These are phyloP conservation scores for Trematomus loennbergii DNA, from an alignment of 2,113 vertebrate species.

Conservation along the genomic window DNA sequence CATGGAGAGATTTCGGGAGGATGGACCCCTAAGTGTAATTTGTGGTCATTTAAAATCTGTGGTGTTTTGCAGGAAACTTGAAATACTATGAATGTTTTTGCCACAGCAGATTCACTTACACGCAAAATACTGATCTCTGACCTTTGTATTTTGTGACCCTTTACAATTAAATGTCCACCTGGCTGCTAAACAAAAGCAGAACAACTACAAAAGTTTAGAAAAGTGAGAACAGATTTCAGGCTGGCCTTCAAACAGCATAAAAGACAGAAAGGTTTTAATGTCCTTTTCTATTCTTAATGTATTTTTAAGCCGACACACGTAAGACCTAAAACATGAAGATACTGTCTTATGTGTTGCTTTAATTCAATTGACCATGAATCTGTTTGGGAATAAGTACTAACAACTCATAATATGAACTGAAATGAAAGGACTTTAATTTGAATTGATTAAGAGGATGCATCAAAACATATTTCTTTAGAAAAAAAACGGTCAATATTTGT, in stretches of 20 bases:
- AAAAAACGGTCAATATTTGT: not conserved
- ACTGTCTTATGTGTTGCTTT: not conserved
- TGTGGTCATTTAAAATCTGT: not conserved
- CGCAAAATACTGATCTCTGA: not conserved
- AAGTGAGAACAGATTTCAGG: not conserved
- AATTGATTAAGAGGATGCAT: not conserved
- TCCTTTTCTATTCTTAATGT: not conserved
- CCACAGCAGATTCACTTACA: not conserved
- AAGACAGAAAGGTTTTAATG: not conserved
- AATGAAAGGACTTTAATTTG: not conserved
- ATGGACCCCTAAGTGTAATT: not conserved
- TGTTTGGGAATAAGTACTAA: not conserved
- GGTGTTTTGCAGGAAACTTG: not conserved
- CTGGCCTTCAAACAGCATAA: not conserved
- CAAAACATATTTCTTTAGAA: not conserved
- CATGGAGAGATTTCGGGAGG: not conserved
- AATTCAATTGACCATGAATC: not conserved
- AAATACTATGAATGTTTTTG: not conserved
- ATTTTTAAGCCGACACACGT: not conserved
- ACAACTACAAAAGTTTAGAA: not conserved
- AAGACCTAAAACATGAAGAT: too few relatives aligned
- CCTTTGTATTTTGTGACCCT: not conserved
- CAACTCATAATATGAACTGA: not conserved
- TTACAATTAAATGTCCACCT: not conserved
- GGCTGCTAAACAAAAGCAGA: not conserved